Conservation (phyloP, 2,113 vertebrate genomes). For the Progne subis region DNA sequence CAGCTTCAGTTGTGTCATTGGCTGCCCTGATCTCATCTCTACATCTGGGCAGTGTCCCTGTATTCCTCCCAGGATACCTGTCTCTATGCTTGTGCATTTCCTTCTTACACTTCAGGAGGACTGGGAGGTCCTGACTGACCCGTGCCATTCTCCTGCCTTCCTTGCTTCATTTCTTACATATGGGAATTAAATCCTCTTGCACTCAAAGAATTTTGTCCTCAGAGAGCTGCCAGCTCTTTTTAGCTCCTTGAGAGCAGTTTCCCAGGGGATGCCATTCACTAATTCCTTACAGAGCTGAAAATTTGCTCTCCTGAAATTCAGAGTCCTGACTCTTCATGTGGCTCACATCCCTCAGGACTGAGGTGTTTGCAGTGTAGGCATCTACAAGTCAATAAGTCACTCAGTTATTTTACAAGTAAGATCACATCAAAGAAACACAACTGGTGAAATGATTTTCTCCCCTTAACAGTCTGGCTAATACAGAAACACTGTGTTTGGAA, state of each 20-base stretch:
- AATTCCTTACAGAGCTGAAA: background rate
- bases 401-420: background rate
- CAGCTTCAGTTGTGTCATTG: background rate
- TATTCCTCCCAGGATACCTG: background rate
- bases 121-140: background rate
- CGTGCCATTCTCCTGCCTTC: background rate
- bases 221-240: background rate
- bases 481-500: background rate
- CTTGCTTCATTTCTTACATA: background rate
- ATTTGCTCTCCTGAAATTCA: background rate
- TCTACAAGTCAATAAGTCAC: background rate
- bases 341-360: background rate
- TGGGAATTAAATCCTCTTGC: background rate
- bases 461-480: background rate
- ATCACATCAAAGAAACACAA: background rate
- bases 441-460: background rate
- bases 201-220: background rate
- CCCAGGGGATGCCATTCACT: background rate
- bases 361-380: fast-evolving
- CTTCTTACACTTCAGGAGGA: background rate
- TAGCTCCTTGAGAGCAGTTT: background rate
- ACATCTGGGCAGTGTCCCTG: background rate
- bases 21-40: background rate
- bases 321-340: background rate
- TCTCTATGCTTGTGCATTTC: background rate